Percentiles rank a stretch among this genome's conserved stretches.
Conservation (phyloP, 2,888 invertebrate species). For the Panopea generosa region DNA sequence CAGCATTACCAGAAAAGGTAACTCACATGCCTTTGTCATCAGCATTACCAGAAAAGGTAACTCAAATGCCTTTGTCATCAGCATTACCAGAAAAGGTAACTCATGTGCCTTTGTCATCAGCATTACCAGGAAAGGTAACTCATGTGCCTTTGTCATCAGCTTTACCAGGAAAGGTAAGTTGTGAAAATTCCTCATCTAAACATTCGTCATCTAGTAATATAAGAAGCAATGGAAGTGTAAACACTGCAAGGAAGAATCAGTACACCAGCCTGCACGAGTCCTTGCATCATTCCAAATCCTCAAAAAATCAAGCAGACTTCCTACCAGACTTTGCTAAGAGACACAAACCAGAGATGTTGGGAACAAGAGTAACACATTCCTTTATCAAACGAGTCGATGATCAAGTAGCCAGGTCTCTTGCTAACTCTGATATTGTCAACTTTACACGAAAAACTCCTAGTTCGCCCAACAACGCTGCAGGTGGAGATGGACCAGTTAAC, state of each 20-base stretch:
- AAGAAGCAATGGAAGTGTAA: not conserved
- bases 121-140: too few species aligned
- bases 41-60: too few species aligned
- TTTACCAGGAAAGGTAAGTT: too few species aligned
- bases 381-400: conserved; percentile 2
- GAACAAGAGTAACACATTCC: conserved; percentile 14
- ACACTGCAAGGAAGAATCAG: not conserved
- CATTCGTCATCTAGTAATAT: too few species aligned
- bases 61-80: too few species aligned
- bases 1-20: too few species aligned
- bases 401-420: conserved; percentile 20
- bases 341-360: conserved; percentile 20
- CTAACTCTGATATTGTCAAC: conserved; percentile 10
- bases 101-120: too few species aligned
- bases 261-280: too few species aligned
- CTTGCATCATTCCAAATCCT: not conserved
- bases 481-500: not conserved
- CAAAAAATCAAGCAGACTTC: conserved; percentile 6
- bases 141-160: too few species aligned
- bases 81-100: too few species aligned
- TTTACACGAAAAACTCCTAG: conserved; percentile 10
- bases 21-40: too few species aligned
- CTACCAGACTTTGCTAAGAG: conserved; percentile 36
- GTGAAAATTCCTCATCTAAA: too few species aligned
- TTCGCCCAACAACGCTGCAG: not conserved